Evolutionary conservation across 2,888 invertebrate species (phyloP).

Genomic region (Ypsolopha sequella): DNA sequence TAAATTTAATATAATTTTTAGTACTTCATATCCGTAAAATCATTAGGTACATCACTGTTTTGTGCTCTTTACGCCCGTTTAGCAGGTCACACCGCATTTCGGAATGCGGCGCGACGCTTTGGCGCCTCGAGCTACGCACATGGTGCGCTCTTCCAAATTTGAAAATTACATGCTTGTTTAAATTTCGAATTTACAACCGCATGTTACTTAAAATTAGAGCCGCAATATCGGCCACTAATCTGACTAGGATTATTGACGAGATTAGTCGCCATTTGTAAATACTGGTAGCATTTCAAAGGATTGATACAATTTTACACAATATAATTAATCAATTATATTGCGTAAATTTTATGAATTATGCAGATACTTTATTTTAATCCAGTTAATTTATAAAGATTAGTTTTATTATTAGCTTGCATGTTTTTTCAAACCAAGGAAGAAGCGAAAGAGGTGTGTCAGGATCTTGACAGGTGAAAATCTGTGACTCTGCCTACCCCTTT

Average conservation of each 20-base stretch:
- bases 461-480: no score
- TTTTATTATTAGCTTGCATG: not conserved
- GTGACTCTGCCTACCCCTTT: no score
- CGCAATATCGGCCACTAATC: constrained; percentile 37
- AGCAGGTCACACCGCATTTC: constrained; percentile 16
- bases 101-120: constrained; percentile 25
- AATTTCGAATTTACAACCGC: constrained; percentile 22
- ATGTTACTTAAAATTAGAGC: constrained; percentile 7
- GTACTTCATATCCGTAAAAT: no score
- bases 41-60: no score
- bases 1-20: no score
- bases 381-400: not conserved
- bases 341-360: not conserved
- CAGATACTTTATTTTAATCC: no score
- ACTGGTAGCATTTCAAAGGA: not conserved
- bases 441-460: no score
- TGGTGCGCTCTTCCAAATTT: constrained; percentile 47
- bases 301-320: not conserved
- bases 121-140: constrained; percentile 56
- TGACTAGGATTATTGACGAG: constrained; percentile 38
- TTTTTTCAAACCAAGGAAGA: no score
- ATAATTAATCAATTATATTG: not conserved
- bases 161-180: constrained; percentile 60
- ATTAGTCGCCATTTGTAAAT: not conserved
- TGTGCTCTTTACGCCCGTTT: constrained; percentile 31